Evolutionary conservation across 1,140 invertebrate genomes (phyloP), one percentile per base, ranked within the genome.

Genomic region (Drosophila arawakana): DNA sequence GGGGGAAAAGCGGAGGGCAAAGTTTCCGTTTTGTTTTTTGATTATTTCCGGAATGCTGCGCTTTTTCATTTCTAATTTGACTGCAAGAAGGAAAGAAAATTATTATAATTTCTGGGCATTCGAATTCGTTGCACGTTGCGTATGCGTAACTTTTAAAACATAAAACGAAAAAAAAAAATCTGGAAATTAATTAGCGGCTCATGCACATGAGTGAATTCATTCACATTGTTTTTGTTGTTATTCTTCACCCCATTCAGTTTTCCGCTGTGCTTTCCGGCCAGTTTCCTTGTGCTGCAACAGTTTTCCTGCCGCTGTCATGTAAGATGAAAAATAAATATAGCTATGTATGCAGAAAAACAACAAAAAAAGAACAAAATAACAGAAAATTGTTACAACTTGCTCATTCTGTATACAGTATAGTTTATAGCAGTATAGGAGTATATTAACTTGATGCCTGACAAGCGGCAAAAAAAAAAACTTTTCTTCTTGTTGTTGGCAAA

Each of bases 401-500:
- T 80, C 67, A 83, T 83, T 79, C 82, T 39, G 25, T 25, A 25
- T 25, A 25, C 25, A 25, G 25, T 30, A 30, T 30, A 30, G 25
- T 30, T 30, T 30, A 30, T 30, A 30, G 25, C 25, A 30, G 15
- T 1, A 15, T 15, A 15, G 25, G 25, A n/a, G 21, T 35, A 11
- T 63, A 86, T 83, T 84, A 86, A 86, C 73, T 80, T 89, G 83
- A 82, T 66, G 80, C 65, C 80, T 83, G 83, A 41, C 73, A 72
- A 66, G 58, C 47, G 25, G 25, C 25, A 30, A 30, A 30, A 30
- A 30, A 30, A 54, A 66, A 73, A 86, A 83, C 58, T 77, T 86
- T 86, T 55, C 62, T 30, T 30, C 25, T 30, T 30, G 25, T 30
- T 71, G 34, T 37, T 68, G 57, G 50, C 66, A 58, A 46, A 59